Base-by-base conservation (phyloP, 1,140 invertebrate species). In the Lepidurus arcticus region DNA sequence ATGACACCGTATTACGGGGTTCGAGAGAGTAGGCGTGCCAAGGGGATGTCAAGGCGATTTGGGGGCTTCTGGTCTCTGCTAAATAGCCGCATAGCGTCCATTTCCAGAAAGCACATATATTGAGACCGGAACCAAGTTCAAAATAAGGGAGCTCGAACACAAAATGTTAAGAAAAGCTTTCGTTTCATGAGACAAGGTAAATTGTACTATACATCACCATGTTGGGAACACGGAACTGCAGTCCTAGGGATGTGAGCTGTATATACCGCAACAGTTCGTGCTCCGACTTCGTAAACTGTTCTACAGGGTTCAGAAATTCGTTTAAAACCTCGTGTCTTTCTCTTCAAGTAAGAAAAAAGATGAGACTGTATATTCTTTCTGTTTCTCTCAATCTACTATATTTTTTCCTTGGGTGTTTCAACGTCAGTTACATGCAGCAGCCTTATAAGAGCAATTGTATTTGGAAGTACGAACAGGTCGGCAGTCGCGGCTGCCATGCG, bases 401-500 rank as follows among this genome's bases (percentile, higher is more conserved):
- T 1, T 65, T 65, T 65, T 65, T 21, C 13, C 16, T 65, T 13
- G 13, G 53, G 21, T 65, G 16, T n/a, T 65, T 65, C 53, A 16
- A 65, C 53, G 53, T 65, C 53, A 9, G 21, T 65, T 65, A 65
- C 53, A n/a, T 65, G 53, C 53, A 13, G 53, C 53, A 65, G 53
- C 21, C 53, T 21, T 65, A 21, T 65, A 65, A 65, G 21, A 65
- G 53, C 16, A 1, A 65, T 21, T 65, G n/a, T 6, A 21, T n/a
- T 21, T 13, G 4, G 16, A 65, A 65, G 53, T 65, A 65, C 21
- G 21, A 13, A 21, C 16, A 65, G 21, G 9, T 65, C n/a, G 8
- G 53, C 53, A 21, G 53, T 65, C 53, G 53, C 53, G 53, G 21
- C 16, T 65, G 53, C 53, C 53, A 65, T 65, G 53, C 53, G 53